Percentiles rank a stretch among this genome's conserved stretches.
Conservation (phyloP, 1,140 invertebrate species). For the Drosophila saltans region DNA sequence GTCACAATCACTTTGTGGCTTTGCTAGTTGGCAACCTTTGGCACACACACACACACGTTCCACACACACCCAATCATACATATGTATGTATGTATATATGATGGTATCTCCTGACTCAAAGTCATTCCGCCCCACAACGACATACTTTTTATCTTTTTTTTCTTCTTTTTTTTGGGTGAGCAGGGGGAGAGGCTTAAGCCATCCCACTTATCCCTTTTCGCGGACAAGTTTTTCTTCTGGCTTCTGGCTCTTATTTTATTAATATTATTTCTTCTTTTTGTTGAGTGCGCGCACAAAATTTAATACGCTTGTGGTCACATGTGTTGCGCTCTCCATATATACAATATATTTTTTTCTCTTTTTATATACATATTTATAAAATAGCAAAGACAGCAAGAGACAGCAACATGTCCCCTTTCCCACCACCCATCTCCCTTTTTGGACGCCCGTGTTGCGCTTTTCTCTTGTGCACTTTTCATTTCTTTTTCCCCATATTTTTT, state of each 20-base stretch:
- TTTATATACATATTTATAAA: slow-evolving; percentile 71
- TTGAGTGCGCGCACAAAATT: slow-evolving; percentile 64
- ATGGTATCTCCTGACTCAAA: neutral
- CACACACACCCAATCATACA: slow-evolving; percentile 8
- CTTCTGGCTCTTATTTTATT: slow-evolving; percentile 38
- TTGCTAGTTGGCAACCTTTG: slow-evolving; percentile 70
- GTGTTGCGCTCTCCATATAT: slow-evolving; percentile 53
- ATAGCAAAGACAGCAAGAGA: slow-evolving; percentile 64
- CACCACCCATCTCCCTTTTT: slow-evolving; percentile 11
- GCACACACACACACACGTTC: slow-evolving; percentile 26
- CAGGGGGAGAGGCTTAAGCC: slow-evolving; percentile 23
- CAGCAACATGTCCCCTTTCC: neutral
- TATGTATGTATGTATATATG: neutral
- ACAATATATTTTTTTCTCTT: too few relatives aligned
- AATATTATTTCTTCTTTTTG: slow-evolving; percentile 37
- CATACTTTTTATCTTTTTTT: slow-evolving; percentile 13
- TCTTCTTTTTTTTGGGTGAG: slow-evolving; percentile 21
- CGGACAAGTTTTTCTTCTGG: slow-evolving; percentile 34
- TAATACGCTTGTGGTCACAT: slow-evolving; percentile 81
- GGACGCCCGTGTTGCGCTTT: slow-evolving; percentile 66
- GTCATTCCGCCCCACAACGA: neutral
- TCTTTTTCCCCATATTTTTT: slow-evolving; percentile 6
- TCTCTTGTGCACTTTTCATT: slow-evolving; percentile 50
- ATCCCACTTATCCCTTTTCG: slow-evolving; percentile 12
- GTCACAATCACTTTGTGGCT: slow-evolving; percentile 66